Conservation (phyloP, 2,888 invertebrate genomes). For the Spisula subtruncata region DNA sequence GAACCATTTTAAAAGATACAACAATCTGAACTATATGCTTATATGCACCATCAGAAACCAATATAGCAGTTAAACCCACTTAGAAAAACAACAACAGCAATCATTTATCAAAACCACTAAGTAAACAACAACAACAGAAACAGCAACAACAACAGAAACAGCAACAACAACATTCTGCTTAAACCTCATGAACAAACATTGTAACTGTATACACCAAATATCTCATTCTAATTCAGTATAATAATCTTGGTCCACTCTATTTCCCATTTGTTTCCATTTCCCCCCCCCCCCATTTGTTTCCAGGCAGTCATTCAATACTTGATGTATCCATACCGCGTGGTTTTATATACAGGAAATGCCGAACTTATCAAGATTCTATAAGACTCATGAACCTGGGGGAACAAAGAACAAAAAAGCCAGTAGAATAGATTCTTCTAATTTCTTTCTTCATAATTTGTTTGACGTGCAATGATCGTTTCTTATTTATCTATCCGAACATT, state of each 20-base stretch:
- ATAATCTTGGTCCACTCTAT: background rate
- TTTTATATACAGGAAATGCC: conserved; percentile 5
- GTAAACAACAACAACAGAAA: too few species aligned
- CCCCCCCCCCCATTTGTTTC: background rate
- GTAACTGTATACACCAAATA: background rate
- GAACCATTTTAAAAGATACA: too few species aligned
- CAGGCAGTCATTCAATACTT: conserved; percentile 3
- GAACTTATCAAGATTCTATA: conserved; percentile 42
- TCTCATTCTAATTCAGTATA: background rate
- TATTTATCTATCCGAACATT: conserved; percentile 68
- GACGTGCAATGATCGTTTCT: conserved; percentile 66
- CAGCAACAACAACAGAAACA: too few species aligned
- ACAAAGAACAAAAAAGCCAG: conserved; percentile 49
- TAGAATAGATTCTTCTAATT: conserved; percentile 60
- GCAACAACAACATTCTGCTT: too few species aligned
- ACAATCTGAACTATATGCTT: too few species aligned
- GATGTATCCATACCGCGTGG: background rate
- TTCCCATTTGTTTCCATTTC: background rate
- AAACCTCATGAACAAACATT: too few species aligned
- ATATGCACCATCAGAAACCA: too few species aligned
- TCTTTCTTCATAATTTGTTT: conserved; percentile 69
- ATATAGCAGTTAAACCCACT: too few species aligned
- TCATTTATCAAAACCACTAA: too few species aligned
- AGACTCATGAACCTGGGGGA: conserved; percentile 32
- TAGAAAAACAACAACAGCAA: too few species aligned